phyloP scores from a whole-genome alignment of 1,140 invertebrate genomes.

The Trinorchestia longiramus region DNA sequence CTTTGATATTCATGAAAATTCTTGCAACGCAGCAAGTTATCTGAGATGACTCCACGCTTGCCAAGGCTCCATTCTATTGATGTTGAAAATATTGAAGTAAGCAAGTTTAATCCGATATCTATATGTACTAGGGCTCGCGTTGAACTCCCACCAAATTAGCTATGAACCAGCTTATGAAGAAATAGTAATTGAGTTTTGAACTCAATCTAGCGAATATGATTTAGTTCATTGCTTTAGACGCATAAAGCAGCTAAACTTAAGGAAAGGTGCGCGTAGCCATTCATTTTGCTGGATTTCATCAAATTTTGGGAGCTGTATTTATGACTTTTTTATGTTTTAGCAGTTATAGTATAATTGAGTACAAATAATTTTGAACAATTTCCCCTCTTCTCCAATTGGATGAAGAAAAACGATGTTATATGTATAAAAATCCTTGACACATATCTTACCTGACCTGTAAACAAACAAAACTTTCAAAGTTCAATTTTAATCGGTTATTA shows the following conservation, averaged over 20 bases:
- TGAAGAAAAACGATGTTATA: too few species aligned
- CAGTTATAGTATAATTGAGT: not conserved
- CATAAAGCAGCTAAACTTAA: not conserved
- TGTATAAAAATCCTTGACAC: too few species aligned
- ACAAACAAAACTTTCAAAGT: too few species aligned
- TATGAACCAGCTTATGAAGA: not conserved
- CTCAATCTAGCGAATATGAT: not conserved
- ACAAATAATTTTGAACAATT: not conserved
- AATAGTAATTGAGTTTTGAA: not conserved
- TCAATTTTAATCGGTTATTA: too few species aligned
- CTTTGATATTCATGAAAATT: conserved; percentile 40
- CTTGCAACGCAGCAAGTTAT: not conserved
- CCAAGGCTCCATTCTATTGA: not conserved
- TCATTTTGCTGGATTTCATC: not conserved
- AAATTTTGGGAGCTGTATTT: not conserved
- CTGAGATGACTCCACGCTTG: not conserved
- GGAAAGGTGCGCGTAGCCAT: too few species aligned
- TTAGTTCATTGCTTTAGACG: not conserved
- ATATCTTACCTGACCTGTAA: too few species aligned
- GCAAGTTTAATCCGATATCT: not conserved
- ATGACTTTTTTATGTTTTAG: not conserved
- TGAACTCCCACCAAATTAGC: not conserved
- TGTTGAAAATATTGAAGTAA: not conserved
- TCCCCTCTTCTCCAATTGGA: not conserved
- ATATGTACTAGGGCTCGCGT: not conserved